A percentile compares a stretch with the other conserved stretches of the same genome.
Evolutionary conservation across 2,113 vertebrate species (phyloP).

Genomic region (Leptobrachium ailaonicum): DNA sequence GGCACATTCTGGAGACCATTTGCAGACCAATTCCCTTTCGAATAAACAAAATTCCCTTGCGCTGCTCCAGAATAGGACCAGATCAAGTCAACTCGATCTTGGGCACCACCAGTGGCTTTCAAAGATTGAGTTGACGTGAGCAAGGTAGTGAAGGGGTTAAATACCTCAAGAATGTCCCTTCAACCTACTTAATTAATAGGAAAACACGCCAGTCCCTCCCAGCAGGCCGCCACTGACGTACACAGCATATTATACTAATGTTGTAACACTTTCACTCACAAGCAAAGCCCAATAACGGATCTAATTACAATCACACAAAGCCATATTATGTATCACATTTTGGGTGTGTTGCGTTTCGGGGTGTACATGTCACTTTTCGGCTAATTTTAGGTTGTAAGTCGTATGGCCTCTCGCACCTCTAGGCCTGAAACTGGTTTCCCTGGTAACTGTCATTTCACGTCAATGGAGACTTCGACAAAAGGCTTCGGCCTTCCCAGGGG

Average conservation of each 20-base stretch:
- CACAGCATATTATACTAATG: neutral
- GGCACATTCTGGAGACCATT: too few species aligned
- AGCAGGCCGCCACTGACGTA: too few species aligned
- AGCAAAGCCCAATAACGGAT: neutral
- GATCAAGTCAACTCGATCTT: too few species aligned
- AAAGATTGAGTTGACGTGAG: too few species aligned
- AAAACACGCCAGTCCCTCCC: too few species aligned
- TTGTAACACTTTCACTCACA: neutral
- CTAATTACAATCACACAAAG: neutral
- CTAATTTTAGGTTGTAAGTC: neutral
- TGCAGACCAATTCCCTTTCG: too few species aligned
- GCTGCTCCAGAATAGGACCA: too few species aligned
- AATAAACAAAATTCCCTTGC: too few species aligned
- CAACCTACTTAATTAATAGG: too few species aligned
- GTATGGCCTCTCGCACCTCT: conserved; percentile 54
- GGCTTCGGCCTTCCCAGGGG: conserved; percentile 69
- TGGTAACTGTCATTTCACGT: conserved; percentile 51
- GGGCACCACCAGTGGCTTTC: too few species aligned
- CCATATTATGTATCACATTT: neutral
- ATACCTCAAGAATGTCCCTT: too few species aligned
- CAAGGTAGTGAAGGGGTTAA: too few species aligned
- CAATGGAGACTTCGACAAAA: conserved; percentile 50
- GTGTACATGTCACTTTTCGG: neutral
- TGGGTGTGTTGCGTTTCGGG: neutral
- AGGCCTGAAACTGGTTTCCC: conserved; percentile 42